Base-by-base conservation (phyloP, 2,113 vertebrate genomes). In the Spheniscus mendiculus region DNA sequence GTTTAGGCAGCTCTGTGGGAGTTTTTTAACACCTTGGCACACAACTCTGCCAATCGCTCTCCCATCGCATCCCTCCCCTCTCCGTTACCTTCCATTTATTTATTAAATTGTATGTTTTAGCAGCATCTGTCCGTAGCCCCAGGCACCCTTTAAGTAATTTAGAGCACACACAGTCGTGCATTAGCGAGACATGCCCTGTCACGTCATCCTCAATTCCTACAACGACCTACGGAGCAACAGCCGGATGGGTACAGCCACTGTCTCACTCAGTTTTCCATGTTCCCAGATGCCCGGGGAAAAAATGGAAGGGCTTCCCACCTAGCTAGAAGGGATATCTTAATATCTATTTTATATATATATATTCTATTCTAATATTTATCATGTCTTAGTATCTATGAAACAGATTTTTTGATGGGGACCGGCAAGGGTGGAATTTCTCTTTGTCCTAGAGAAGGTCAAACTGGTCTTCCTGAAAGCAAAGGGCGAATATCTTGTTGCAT, bases 21-120 rank as follows among this genome's bases (percentile, higher is more conserved):
- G 85, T 34, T 87, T 56, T 93, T 73, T 90, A 96, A 96, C 96
- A 97, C 95, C 92, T 90, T 97, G 97, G 97, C 97, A 96, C 72
- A 53, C 83, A 69, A 11, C 65, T 58, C 88, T 91, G 90, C 96
- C 81, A 73, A 15, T 79, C 38, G 8, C 88, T 90, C 78, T 93
- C 89, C 66, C 32, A 2, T 91, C 56, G 32, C 89, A 88, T 83
- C 67, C 42, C 69, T 89, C 21, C 22, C 44, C 49, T 87, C 71
- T 56, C 84, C 2, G 32, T 78, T 92, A 78, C 92, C 84, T 95
- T 81, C 87, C 88, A n/a, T 93, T 96, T 91, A 90, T 82, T 91
- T 93, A 89, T 93, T 90, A 94, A 93, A 71, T 72, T 96, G 74
- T 70, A 30, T 62, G 55, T 76, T 97, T 96, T 96, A 97, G 85